Evolutionary conservation across 2,113 vertebrate species (phyloP).

Genomic region (Chionodraco myersi): DNA sequence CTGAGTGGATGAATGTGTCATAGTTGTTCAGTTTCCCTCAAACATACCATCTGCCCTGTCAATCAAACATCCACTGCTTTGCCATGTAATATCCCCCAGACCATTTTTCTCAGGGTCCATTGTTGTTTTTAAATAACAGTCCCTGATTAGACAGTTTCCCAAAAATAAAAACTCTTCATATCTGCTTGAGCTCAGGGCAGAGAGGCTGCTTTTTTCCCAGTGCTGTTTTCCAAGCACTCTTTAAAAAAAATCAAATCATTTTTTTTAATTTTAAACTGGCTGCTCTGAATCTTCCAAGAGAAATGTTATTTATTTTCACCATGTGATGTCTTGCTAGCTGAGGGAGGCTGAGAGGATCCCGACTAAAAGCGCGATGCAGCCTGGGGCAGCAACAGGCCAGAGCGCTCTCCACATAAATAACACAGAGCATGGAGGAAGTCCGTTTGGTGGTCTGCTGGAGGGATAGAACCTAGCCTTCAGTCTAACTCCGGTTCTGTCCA

Average conservation of each 20-base stretch:
- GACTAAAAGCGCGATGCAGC: constrained; percentile 68
- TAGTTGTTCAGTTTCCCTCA: constrained; percentile 63
- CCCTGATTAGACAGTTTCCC: constrained; percentile 66
- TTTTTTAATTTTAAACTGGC: constrained; percentile 64
- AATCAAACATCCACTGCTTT: constrained; percentile 63
- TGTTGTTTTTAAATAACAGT: constrained; percentile 76
- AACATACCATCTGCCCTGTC: constrained; percentile 73
- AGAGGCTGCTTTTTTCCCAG: constrained; percentile 9
- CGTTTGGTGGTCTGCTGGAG: constrained; percentile 79
- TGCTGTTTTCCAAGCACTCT: constrained; percentile 54
- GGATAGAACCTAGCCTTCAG: constrained; percentile 68
- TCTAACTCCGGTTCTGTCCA: constrained; percentile 53
- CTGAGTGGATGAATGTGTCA: constrained; percentile 55
- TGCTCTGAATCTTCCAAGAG: constrained; percentile 60
- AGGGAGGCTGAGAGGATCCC: constrained; percentile 67
- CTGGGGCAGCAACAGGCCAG: constrained; percentile 72
- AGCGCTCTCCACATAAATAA: constrained; percentile 80
- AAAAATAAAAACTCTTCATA: constrained; percentile 56
- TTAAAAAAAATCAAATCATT: constrained; percentile 20
- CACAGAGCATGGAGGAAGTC: constrained; percentile 72
- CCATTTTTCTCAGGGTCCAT: constrained; percentile 71
- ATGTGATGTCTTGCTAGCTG: constrained; percentile 72
- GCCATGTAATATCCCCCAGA: constrained; percentile 52
- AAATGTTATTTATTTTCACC: constrained; percentile 75
- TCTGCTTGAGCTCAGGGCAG: constrained; percentile 39